Evolutionary conservation across 2,888 invertebrate genomes (phyloP), one percentile per base, ranked within the genome.

Genomic region (Busseola fusca): DNA sequence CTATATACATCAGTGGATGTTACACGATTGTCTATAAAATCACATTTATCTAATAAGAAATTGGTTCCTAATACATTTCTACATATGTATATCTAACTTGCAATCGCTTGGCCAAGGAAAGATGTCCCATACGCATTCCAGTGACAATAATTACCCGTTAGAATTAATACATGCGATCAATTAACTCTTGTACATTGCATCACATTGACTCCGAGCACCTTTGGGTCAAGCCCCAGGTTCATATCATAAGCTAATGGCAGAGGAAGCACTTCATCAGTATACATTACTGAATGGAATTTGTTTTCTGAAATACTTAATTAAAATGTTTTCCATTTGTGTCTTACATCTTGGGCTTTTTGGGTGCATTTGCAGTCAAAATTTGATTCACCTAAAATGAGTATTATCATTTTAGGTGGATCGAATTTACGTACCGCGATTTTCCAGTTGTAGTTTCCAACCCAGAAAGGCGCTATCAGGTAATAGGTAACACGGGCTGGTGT

Each of bases 111-210:
- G 14, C 25, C 1, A 9, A 40, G 57, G 30, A 66, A 57, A 66
- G 48, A 76, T 76, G 25, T 16, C 21, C 16, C 37, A 37, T 56
- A 25, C 37, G n/a, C 21, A 66, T 42, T 48, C 45, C 25, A 48
- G 12, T 69, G 37, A 69, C 58, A 59, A 69, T 76, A 76, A 76
- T 75, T 73, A 73, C 58, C 14, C 16, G 69, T 54, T 74, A 59
- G 40, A 77, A 75, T 64, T 64, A 72, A 78, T 74, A 78, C 78
- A 70, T 30, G 60, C 62, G 34, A 74, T 78, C 25, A 78, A 78
- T 74, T 70, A 70, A 25, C 57, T 16, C n/a, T 73, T 62, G 78
- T 58, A 30, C 50, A 71, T 74, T 74, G 74, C 74, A 78, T 78
- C 78, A 74, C 30, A 52, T 78, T 78, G 78, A 52, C 72, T 30